Base-by-base conservation (phyloP, 2,888 invertebrate species). In the Hermodice carunculata region DNA sequence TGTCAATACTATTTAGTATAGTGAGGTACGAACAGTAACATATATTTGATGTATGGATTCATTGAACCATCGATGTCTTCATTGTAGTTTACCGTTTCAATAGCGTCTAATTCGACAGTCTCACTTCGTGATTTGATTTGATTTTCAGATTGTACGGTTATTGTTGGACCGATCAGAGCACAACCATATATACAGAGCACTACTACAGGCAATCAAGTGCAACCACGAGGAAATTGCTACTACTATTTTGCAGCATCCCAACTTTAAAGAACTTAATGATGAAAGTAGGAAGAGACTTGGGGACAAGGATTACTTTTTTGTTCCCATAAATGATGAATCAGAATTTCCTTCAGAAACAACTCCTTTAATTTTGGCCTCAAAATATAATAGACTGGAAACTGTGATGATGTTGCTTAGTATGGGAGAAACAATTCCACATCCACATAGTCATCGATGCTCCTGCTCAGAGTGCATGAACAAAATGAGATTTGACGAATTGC, bases 341-440 rank as follows among this genome's bases (percentile, higher is more conserved):
- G 80, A 83, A 61, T 82, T 84, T 66, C 78, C 83, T 1, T 80
- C 83, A 0, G 82, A 84, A 51, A 80, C 83, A 46, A 83, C 84
- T 0, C 83, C 84, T 0, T 73, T 84, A 26, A 82, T 83, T 34
- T 66, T 83, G 22, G 81, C 83, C 0, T 72, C 84, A 0, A 82
- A 83, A 74, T 80, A 81, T 60, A 84, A 60, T 42, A 8, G 51
- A 6, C 31, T 51, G 53, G 82, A 82, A 70, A 81, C 82, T 26
- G 81, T 82, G 0, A 64, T 63, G 59, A 44, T 67, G 28, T 26
- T 68, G 59, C 66, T 81, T 40, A 64, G 78, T 11, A 66, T 78
- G 11, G 81, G 81, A 1, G 79, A 80, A 64, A 78, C 76, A 3
- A 81, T 81, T 32, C 71, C 71, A 24, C 80, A 81, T 57, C 81